phyloP scores from a whole-genome alignment of 2,888 invertebrate species.

The Prosapia bicincta region DNA sequence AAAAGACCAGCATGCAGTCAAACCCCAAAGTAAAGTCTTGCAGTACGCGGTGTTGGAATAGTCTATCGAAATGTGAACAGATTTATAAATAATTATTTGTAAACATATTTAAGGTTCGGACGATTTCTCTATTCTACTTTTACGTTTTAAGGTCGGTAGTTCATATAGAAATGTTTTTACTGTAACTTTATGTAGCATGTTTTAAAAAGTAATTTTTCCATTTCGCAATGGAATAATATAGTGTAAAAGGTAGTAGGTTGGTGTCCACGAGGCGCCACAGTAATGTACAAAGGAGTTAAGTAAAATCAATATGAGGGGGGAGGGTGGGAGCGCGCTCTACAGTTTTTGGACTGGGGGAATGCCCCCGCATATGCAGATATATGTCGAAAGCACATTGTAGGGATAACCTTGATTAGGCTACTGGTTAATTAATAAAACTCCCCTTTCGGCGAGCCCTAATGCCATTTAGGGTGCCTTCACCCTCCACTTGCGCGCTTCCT shows the following conservation, averaged over 20 bases:
- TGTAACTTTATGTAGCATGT: too few relatives aligned
- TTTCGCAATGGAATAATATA: background rate
- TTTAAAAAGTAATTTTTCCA: too few relatives aligned
- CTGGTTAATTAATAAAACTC: slow-evolving; percentile 31
- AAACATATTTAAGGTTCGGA: too few relatives aligned
- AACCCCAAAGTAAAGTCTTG: too few relatives aligned
- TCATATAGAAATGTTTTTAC: too few relatives aligned
- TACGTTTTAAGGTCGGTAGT: too few relatives aligned
- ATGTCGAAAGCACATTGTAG: background rate
- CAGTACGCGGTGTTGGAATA: too few relatives aligned
- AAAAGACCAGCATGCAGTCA: too few relatives aligned
- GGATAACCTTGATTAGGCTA: slow-evolving; percentile 31
- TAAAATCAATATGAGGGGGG: background rate
- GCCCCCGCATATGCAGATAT: background rate
- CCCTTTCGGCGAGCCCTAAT: slow-evolving; percentile 2
- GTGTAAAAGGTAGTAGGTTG: background rate
- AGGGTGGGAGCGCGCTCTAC: background rate
- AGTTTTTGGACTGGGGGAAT: background rate
- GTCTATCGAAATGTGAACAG: too few relatives aligned
- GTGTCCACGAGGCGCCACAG: background rate
- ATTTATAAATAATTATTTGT: too few relatives aligned
- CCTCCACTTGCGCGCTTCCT: background rate
- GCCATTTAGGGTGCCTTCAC: too few relatives aligned
- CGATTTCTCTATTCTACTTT: too few relatives aligned
- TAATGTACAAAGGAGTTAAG: background rate